A percentile compares a stretch with the other conserved stretches of the same genome.
Conservation (phyloP, 2,888 invertebrate genomes). For the Pteria penguin region DNA sequence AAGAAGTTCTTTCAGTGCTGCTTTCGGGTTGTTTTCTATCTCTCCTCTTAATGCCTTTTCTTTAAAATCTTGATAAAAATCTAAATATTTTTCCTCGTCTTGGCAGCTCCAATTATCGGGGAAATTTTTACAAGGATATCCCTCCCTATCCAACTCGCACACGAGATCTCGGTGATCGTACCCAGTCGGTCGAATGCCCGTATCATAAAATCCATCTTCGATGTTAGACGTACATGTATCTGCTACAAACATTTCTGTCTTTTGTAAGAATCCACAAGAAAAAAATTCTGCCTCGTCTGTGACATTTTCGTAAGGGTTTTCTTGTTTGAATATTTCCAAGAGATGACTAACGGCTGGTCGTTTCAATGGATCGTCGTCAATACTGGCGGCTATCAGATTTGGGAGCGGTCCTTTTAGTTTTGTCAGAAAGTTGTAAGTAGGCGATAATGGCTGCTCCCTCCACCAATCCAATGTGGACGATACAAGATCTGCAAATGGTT, state of each 20-base stretch:
- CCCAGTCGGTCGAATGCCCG: constrained; percentile 19
- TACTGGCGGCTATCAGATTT: constrained; percentile 16
- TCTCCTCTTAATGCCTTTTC: constrained; percentile 28
- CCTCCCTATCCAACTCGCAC: constrained; percentile 29
- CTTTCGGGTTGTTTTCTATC: constrained; percentile 41
- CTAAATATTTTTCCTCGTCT: neutral
- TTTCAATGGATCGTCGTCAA: constrained; percentile 19
- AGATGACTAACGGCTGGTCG: constrained; percentile 26
- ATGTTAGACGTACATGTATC: constrained; percentile 28
- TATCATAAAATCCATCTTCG: constrained; percentile 13
- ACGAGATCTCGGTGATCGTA: constrained; percentile 29
- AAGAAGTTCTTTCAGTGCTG: constrained; percentile 31
- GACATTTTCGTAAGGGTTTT: constrained; percentile 16
- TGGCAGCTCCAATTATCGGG: neutral
- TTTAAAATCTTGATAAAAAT: constrained; percentile 6
- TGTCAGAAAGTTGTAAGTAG: neutral
- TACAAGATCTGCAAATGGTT: constrained; percentile 17
- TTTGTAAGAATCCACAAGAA: constrained; percentile 36
- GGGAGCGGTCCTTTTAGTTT: constrained; percentile 5
- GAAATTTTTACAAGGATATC: neutral
- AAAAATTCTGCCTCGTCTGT: constrained; percentile 28
- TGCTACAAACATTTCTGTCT: constrained; percentile 42
- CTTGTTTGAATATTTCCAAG: neutral
- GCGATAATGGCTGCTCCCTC: neutral
- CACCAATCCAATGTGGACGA: neutral